Evolutionary conservation across 2,113 vertebrate genomes (phyloP).

Genomic region (Paramisgurnus dabryanus): DNA sequence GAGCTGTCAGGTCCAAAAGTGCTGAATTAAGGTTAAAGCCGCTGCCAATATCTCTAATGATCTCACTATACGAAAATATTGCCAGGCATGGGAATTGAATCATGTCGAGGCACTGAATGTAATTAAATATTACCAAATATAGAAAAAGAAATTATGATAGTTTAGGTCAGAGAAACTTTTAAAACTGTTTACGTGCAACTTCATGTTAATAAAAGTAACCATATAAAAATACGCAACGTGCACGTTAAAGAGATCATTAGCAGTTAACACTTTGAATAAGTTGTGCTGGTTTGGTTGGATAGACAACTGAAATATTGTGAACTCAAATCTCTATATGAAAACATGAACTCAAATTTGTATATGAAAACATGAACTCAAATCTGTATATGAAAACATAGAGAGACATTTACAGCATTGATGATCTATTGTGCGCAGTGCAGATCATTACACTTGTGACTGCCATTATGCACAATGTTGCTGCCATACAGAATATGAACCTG

Average conservation of each 20-base stretch:
- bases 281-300: too few species aligned
- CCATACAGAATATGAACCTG: too few species aligned
- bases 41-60: background rate
- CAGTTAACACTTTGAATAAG: too few species aligned
- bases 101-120: background rate
- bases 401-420: too few species aligned
- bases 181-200: background rate
- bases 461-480: background rate
- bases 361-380: too few species aligned
- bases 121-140: background rate
- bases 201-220: background rate
- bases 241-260: background rate
- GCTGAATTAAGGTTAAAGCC: background rate
- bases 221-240: background rate
- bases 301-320: too few species aligned
- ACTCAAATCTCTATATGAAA: too few species aligned
- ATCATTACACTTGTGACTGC: background rate
- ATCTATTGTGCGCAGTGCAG: too few species aligned
- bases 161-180: background rate
- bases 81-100: background rate
- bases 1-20: constrained; percentile 7
- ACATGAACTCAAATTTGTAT: too few species aligned
- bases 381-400: too few species aligned
- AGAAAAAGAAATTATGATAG: background rate
- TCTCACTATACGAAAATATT: background rate